Evolutionary conservation across 2,113 vertebrate species (phyloP).

Genomic region (Odontesthes bonariensis): DNA sequence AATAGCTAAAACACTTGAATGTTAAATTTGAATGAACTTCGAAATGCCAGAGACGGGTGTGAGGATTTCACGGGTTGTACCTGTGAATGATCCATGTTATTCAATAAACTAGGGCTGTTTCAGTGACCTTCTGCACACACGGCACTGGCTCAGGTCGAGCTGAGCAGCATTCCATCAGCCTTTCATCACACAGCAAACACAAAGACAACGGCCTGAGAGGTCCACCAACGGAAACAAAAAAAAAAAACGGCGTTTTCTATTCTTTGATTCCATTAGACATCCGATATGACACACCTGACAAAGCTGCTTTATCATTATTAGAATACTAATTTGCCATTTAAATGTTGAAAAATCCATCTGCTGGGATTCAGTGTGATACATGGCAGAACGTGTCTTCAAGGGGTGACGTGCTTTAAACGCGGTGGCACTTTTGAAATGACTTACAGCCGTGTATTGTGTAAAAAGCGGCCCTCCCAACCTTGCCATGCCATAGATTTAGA

Average conservation of each 20-base stretch:
- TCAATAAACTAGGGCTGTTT: slow-evolving; percentile 51
- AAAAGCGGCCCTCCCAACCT: slow-evolving; percentile 65
- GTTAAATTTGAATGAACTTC: not conserved
- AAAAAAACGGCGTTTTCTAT: slow-evolving; percentile 23
- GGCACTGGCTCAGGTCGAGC: slow-evolving; percentile 65
- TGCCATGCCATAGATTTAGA: slow-evolving; percentile 75
- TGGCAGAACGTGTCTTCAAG: slow-evolving; percentile 18
- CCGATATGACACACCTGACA: slow-evolving; percentile 24
- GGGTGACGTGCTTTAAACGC: slow-evolving; percentile 13
- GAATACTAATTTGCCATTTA: slow-evolving; percentile 1
- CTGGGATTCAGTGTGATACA: not conserved
- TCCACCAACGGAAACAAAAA: slow-evolving; percentile 50
- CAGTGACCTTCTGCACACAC: slow-evolving; percentile 74
- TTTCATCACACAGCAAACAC: slow-evolving; percentile 83
- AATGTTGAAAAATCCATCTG: not conserved
- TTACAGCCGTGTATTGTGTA: slow-evolving; percentile 65
- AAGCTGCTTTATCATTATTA: not conserved
- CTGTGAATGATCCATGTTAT: slow-evolving; percentile 68
- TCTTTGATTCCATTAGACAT: slow-evolving; percentile 38
- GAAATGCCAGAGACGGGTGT: slow-evolving; percentile 26
- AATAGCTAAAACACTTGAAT: not conserved
- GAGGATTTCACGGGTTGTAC: slow-evolving; percentile 57
- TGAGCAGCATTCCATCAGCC: slow-evolving; percentile 81
- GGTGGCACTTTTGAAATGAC: slow-evolving; percentile 52
- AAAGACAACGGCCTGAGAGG: slow-evolving; percentile 62